Base-by-base conservation (phyloP, 2,113 vertebrate genomes). In the Fregata magnificens region DNA sequence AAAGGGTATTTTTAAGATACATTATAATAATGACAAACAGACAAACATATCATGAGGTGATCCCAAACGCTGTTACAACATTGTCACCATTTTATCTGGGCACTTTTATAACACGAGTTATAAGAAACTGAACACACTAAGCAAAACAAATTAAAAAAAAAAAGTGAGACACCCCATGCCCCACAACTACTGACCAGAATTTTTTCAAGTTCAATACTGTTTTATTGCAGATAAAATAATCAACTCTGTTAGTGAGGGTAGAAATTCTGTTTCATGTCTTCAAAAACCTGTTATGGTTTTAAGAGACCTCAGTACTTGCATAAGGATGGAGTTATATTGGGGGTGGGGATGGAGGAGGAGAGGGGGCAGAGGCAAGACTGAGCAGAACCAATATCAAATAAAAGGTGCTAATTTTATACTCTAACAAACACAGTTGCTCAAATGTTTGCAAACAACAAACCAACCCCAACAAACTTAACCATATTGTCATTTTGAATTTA, bases 351-450 rank as follows among this genome's bases (percentile, higher is more conserved):
- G 84, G 85, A 71, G 84, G 81, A 95, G 90, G 59, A 91, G 70
- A 96, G 74, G 84, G 94, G 86, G 94, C 72, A 96, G 82, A 95
- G n/a, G 61, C 72, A 93, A 92, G 61, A 25, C 56, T 59, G 71
- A 96, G 84, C 53, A 93, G 62, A 96, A 98, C 97, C 62, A 70
- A 61, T 87, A 96, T 95, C 84, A 86, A 95, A 97, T 96, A 88
- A 97, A 98, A 97, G 86, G 88, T 95, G 86, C 90, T 90, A 91
- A 96, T 97, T 89, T 96, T 91, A 93, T 94, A 90, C 94, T 89
- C 56, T 91, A 90, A 90, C 92, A 94, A 97, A 86, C 73, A 73
- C 40, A 88, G 95, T 89, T 94, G 90, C 90, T 86, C 94, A 86
- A 86, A 95, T 89, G 94, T 97, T 95, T 70, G 65, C 50, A 45